Evolutionary conservation across 2,113 vertebrate species (phyloP).

Genomic region (Jaculus jaculus): DNA sequence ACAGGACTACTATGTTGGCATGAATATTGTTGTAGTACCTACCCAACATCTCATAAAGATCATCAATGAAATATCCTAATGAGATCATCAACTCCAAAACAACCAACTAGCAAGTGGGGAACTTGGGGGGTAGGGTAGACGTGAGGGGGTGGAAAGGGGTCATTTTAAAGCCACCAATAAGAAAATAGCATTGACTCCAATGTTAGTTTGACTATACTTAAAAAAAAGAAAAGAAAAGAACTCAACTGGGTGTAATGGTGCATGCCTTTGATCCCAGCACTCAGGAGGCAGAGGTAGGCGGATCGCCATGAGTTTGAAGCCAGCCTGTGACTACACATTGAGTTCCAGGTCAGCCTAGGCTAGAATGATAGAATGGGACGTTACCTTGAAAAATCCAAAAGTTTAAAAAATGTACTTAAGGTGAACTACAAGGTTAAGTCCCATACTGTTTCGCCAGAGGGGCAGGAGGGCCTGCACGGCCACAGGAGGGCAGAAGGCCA

Average conservation of each 20-base stretch:
- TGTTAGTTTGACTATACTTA: constrained; percentile 49
- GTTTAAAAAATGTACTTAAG: constrained; percentile 11
- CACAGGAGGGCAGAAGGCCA: background rate
- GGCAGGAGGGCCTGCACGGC: background rate
- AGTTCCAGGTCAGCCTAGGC: no score
- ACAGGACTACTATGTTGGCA: background rate
- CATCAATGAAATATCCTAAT: background rate
- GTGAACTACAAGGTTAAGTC: constrained; percentile 16
- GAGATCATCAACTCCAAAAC: background rate
- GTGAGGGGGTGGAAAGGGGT: background rate
- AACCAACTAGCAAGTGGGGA: background rate
- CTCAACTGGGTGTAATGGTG: no score
- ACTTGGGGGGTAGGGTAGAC: background rate
- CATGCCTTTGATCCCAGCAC: no score
- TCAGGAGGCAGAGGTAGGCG: no score
- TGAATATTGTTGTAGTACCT: background rate
- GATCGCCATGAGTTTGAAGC: no score
- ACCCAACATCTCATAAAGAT: background rate
- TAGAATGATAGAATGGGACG: no score
- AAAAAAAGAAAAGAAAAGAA: background rate
- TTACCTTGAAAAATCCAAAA: no score
- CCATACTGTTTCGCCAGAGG: background rate
- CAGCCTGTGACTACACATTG: background rate
- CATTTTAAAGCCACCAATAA: background rate
- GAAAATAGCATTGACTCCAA: background rate